Percentiles rank a stretch among this genome's conserved stretches.
Conservation (phyloP, 2,888 invertebrate genomes). For the Morpho deidamia region DNA sequence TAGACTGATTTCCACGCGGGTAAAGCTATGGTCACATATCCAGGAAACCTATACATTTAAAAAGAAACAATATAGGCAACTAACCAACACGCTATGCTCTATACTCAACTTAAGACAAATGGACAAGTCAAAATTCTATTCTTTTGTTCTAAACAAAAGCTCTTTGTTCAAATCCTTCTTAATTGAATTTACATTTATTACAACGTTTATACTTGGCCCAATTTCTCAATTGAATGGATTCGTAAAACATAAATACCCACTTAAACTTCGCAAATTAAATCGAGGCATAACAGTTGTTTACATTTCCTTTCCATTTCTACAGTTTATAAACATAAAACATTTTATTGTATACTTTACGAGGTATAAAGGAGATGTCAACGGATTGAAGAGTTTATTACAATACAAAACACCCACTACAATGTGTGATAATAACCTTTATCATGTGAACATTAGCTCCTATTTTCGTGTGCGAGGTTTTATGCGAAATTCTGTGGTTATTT, state of each 20-base stretch:
- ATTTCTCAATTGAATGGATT: not conserved
- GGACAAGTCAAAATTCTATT: no score
- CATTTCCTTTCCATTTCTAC: conserved; percentile 12
- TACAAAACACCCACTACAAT: conserved; percentile 5
- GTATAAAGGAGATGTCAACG: conserved; percentile 20
- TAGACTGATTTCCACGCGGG: no score
- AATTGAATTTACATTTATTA: no score
- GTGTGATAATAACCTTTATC: conserved; percentile 15
- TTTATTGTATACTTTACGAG: conserved; percentile 17
- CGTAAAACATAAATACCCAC: not conserved
- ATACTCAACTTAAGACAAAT: no score
- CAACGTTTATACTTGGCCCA: no score
- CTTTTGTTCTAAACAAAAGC: no score
- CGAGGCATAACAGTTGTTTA: not conserved
- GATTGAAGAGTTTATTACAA: conserved; percentile 24
- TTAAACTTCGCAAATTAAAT: not conserved
- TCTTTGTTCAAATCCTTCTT: no score
- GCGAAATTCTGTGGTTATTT: conserved; percentile 6
- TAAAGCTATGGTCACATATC: no score
- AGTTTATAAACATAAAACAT: conserved; percentile 21
- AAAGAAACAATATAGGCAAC: no score
- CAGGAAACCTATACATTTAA: no score
- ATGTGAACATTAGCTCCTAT: conserved; percentile 7
- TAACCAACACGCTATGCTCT: no score
- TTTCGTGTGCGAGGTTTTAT: conserved; percentile 12